Percentiles rank a stretch among this genome's conserved stretches.
These are phyloP conservation scores for Cabera pusaria DNA, from an alignment of 2,888 invertebrate species.

Conservation along the genomic window DNA sequence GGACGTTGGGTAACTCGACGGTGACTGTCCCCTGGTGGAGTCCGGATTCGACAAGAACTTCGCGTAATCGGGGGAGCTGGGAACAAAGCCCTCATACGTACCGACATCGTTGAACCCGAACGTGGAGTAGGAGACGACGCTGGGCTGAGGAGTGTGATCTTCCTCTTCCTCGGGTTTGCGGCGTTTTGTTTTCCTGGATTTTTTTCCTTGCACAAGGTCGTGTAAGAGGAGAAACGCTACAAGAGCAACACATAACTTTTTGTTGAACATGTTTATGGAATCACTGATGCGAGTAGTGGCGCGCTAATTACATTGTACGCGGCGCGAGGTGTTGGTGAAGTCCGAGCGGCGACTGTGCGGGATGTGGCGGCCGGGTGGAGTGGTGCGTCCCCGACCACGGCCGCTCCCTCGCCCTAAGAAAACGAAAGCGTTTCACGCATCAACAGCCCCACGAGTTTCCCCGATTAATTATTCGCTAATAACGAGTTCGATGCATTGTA, in stretches of 20 bases:
- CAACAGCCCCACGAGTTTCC: constrained; percentile 65
- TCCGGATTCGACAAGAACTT: constrained; percentile 61
- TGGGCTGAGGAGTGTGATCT: constrained; percentile 62
- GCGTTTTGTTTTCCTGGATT: constrained; percentile 55
- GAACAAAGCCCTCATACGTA: constrained; percentile 67
- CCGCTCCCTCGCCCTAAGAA: constrained; percentile 64
- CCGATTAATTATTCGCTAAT: constrained; percentile 67
- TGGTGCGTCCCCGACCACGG: constrained; percentile 31
- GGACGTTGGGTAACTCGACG: constrained; percentile 71
- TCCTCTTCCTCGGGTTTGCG: constrained; percentile 58
- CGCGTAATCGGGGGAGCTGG: constrained; percentile 69
- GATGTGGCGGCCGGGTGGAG: constrained; percentile 21
- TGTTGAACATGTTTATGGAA: constrained; percentile 57
- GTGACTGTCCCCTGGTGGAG: constrained; percentile 61
- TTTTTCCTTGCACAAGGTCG: constrained; percentile 51
- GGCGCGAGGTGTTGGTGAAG: constrained; percentile 60
- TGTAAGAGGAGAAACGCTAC: constrained; percentile 47
- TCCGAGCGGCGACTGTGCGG: constrained; percentile 64
- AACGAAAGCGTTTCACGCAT: constrained; percentile 79
- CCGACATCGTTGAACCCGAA: constrained; percentile 76
- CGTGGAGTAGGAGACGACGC: constrained; percentile 71
- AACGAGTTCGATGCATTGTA: constrained; percentile 56
- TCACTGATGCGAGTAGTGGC: constrained; percentile 23
- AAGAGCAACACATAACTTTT: constrained; percentile 52
- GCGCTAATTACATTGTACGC: constrained; percentile 63